Evolutionary conservation across 2,113 vertebrate genomes (phyloP), one percentile per base, ranked within the genome.

Genomic region (Leptocoma aspasia): DNA sequence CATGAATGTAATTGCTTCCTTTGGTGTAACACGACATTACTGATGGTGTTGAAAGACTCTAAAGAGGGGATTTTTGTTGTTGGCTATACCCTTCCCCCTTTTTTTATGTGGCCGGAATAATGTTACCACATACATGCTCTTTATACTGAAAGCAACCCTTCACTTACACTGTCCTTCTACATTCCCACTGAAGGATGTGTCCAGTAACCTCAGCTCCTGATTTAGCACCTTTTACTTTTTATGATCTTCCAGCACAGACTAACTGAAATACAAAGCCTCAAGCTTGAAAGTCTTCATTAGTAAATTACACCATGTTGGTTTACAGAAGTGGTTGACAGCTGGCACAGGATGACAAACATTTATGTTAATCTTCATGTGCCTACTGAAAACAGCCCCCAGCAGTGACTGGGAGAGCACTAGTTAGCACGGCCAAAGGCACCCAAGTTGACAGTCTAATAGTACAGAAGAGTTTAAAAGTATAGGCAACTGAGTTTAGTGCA

Each of bases 21-120:
- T 69, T 72, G 26, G 26, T 45, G 10, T 53, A 86, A 64, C 44
- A 75, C 27, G 19, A 50, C 12, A 37, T 64, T 42, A 69, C 3
- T 2, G 1, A 16, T 15, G 3, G n/a, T 53, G n/a, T 60, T 20
- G n/a, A 13, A 81, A 81, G 26, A 70, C 17, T 50, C 56, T 4
- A 69, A 33, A 39, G 5, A 18, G 7, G 11, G 13, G 15, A 4
- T 6, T 75, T 84, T 28, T 75, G 5, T 23, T 64, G 31, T 10
- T 59, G 13, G 35, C 17, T 39, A 26, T 4, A 35, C 5, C 6
- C 6, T 13, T 14, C 12, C 4, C 11, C 6, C 1, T 2, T 37
- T 37, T 39, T 57, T 41, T 15, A 33, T 11, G 13, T 33, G 31
- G 31, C 14, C 1, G 2, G 37, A 72, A 69, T 37, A 39, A 69